Percentiles rank a stretch among this genome's conserved stretches.
Conservation (phyloP, 2,797 vertebrate species). For the Hemibagrus guttatus region DNA sequence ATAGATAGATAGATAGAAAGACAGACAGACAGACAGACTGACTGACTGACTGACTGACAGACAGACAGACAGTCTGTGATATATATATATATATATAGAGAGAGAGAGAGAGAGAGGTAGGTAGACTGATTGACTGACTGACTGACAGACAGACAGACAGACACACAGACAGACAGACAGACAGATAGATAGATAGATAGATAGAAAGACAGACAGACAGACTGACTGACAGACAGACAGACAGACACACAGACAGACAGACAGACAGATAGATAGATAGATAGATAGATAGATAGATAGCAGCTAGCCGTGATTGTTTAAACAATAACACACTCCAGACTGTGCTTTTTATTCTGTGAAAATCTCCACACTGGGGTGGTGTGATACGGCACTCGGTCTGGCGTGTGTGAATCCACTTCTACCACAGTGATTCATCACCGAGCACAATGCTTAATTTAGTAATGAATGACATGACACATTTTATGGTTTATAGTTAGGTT, state of each 20-base stretch:
- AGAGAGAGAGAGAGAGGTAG: too few species aligned
- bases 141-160: not conserved
- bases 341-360: not conserved
- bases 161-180: not conserved
- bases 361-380: not conserved
- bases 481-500: not conserved
- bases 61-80: not conserved
- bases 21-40: too few species aligned
- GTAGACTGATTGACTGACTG: not conserved
- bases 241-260: not conserved
- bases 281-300: not conserved
- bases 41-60: not conserved
- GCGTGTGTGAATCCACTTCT: not conserved
- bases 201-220: too few species aligned
- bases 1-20: not conserved
- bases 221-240: too few species aligned
- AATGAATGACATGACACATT: not conserved
- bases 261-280: not conserved
- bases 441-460: not conserved
- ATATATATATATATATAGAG: too few species aligned
- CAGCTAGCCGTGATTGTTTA: not conserved
- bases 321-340: not conserved
- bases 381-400: not conserved
- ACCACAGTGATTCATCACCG: not conserved
- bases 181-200: too few species aligned